A percentile compares a stretch with the other conserved stretches of the same genome.
phyloP scores from a whole-genome alignment of 2,113 vertebrate species.

The Bagarius yarrelli region DNA sequence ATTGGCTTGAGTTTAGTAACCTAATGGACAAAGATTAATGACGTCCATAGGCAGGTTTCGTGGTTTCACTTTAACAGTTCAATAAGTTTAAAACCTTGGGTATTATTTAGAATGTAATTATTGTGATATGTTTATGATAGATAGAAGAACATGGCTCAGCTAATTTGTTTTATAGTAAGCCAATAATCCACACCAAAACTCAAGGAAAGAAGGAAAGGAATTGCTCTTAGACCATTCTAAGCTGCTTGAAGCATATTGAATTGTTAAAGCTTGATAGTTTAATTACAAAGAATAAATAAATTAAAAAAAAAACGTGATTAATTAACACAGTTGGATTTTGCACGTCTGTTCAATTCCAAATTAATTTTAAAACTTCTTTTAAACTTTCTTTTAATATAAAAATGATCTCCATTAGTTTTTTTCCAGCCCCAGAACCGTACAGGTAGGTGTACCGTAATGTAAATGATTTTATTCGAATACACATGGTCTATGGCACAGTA shows the following conservation, averaged over 20 bases:
- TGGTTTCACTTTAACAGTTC: background rate
- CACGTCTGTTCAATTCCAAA: background rate
- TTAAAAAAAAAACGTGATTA: background rate
- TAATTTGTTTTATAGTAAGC: slow-evolving; percentile 14
- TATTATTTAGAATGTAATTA: background rate
- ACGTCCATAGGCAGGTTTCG: background rate
- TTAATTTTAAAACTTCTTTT: background rate
- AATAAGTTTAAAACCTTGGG: background rate
- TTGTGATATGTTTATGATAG: background rate
- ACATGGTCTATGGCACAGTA: too few species aligned
- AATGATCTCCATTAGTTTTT: background rate
- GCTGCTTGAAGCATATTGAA: slow-evolving; percentile 4
- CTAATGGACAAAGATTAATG: background rate
- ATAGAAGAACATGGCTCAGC: background rate
- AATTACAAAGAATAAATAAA: background rate
- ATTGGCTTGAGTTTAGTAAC: background rate
- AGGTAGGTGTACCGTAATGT: background rate
- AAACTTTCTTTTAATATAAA: background rate
- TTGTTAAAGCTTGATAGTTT: background rate
- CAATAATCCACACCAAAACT: slow-evolving; percentile 12
- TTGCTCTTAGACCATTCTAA: slow-evolving; percentile 5
- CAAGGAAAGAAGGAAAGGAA: background rate
- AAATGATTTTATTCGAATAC: too few species aligned
- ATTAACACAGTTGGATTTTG: background rate
- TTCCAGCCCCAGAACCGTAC: background rate